Base-by-base conservation (phyloP, 2,888 invertebrate species). In the Caenorhabditis doughertyi region DNA sequence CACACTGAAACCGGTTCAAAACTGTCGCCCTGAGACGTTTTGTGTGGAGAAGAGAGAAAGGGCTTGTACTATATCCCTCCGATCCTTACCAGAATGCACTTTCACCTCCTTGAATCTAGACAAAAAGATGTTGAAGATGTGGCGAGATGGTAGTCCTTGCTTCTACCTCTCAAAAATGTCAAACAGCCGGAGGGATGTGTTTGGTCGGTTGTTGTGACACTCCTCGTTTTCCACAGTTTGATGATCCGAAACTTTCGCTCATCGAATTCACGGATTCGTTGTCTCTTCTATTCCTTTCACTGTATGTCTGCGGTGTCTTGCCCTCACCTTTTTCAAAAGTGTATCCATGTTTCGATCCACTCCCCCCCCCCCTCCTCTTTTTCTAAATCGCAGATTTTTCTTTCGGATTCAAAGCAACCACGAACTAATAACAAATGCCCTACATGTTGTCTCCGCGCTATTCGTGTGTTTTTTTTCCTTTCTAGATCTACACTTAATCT, bases 191-290 rank as follows among this genome's bases (percentile, higher is more conserved):
- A 39, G 39, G 42, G 55, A 23, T 70, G 58, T 72, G 58, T 79
- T 72, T 79, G 47, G 65, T 67, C 79, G 79, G 67, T 44, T 79
- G 64, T 71, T 79, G 79, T 79, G 72, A 79, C 72, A 72, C 71
- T 68, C 73, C 80, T 73, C 51, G 60, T 58, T 65, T 71, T 79
- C 79, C 55, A 79, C 71, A 80, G 62, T 73, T 79, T 68, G 73
- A 80, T 80, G 80, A 80, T 73, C 80, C 80, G 80, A 71, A 80
- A 80, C 80, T 80, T 80, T 80, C 80, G 71, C 79, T 79, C 79
- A 71, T 71, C 79, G 71, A 71, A 79, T 79, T 71, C 71, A 79
- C 71, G 70, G 79, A 71, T 79, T 79, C 56, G 32, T 60, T 39
- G 60, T 42, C 39, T 58, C 35, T 56, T 25, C 39, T 62, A 35